Evolutionary conservation across 2,113 vertebrate genomes (phyloP).

Genomic region (Labeo rohita): DNA sequence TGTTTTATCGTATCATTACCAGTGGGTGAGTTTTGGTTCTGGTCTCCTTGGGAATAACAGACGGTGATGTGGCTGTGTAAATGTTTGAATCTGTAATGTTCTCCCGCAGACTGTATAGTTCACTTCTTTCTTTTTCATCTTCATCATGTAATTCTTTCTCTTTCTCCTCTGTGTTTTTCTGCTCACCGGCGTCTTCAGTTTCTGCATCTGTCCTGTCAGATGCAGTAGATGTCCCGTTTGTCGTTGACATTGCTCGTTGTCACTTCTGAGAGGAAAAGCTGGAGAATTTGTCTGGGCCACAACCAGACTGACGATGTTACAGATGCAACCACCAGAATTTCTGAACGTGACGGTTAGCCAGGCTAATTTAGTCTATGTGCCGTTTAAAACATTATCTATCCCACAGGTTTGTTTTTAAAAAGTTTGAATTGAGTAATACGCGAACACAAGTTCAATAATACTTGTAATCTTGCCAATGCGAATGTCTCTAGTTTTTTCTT

Average conservation of each 20-base stretch:
- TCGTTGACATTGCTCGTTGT: slow-evolving; percentile 51
- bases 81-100: slow-evolving; percentile 68
- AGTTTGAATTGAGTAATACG: background rate
- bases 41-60: slow-evolving; percentile 64
- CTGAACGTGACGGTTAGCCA: background rate
- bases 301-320: background rate
- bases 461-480: background rate
- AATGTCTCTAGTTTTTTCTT: background rate
- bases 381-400: background rate
- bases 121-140: background rate
- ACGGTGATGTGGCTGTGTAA: slow-evolving; percentile 70
- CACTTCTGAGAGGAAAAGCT: background rate
- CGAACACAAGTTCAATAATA: background rate
- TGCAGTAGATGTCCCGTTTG: background rate
- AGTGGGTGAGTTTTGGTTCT: slow-evolving; percentile 70
- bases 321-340: background rate
- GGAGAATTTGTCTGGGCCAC: background rate
- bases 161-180: slow-evolving; percentile 7
- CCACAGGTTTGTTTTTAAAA: background rate
- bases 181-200: background rate
- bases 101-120: background rate
- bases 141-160: slow-evolving; percentile 4
- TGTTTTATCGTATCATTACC: slow-evolving; percentile 69
- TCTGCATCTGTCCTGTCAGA: background rate
- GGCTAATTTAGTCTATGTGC: background rate